A percentile compares a stretch with the other conserved stretches of the same genome.
Evolutionary conservation across 2,888 invertebrate species (phyloP).

Genomic region (Cyrtodaria siliqua): DNA sequence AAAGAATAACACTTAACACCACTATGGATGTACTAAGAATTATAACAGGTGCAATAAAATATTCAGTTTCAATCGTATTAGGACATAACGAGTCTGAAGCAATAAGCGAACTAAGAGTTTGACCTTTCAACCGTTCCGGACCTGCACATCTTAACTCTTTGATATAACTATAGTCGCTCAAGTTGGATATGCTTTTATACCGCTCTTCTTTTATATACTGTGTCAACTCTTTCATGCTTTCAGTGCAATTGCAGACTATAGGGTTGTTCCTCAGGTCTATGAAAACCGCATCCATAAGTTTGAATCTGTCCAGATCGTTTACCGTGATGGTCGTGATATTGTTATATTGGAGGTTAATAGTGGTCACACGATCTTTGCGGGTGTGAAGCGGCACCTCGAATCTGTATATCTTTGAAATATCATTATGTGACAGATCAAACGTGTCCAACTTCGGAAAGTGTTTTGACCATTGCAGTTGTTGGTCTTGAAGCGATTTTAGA

Average conservation of each 20-base stretch:
- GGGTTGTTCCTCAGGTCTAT: constrained; percentile 73
- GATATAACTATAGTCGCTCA: constrained; percentile 59
- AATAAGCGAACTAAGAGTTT: constrained; percentile 40
- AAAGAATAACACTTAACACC: constrained; percentile 25
- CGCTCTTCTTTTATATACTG: constrained; percentile 28
- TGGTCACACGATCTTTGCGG: constrained; percentile 33
- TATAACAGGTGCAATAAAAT: constrained; percentile 49
- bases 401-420: constrained; percentile 64
- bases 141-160: constrained; percentile 54
- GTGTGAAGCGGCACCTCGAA: constrained; percentile 54
- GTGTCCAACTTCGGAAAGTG: constrained; percentile 69
- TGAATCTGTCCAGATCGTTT: constrained; percentile 59
- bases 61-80: constrained; percentile 32
- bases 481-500: constrained; percentile 56
- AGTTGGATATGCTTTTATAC: constrained; percentile 35
- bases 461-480: constrained; percentile 66
- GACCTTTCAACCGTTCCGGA: constrained; percentile 53
- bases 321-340: constrained; percentile 66
- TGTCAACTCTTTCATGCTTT: constrained; percentile 36
- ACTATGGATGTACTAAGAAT: constrained; percentile 46
- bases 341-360: constrained; percentile 65
- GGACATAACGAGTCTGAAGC: constrained; percentile 26
- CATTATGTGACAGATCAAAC: constrained; percentile 72
- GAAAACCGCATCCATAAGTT: constrained; percentile 60
- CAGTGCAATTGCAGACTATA: constrained; percentile 70